Percentiles rank a stretch among this genome's conserved stretches.
Evolutionary conservation across 2,888 invertebrate genomes (phyloP).

Genomic region (Cheilosia variabilis): DNA sequence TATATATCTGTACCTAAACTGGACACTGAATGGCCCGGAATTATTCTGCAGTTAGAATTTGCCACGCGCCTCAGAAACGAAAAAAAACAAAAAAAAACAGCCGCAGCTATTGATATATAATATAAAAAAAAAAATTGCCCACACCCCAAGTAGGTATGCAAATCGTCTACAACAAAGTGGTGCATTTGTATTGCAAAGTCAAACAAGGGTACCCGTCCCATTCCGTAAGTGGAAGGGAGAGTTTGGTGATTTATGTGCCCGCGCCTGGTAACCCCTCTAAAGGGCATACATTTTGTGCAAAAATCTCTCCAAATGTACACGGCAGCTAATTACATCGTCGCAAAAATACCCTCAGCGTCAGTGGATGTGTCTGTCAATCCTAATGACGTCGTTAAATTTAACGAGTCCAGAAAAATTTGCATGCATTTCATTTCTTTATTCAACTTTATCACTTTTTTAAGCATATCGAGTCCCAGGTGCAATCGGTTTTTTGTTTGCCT

Average conservation of each 20-base stretch:
- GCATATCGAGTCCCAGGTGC: conserved; percentile 59
- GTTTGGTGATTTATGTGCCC: conserved; percentile 47
- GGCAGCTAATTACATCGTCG: conserved; percentile 27
- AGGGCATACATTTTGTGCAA: conserved; percentile 44
- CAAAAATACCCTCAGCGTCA: conserved; percentile 23
- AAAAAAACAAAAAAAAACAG: conserved; percentile 25
- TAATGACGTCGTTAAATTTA: conserved; percentile 68
- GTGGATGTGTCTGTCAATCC: conserved; percentile 15
- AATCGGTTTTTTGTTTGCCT: conserved; percentile 3
- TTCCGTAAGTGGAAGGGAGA: conserved; percentile 38
- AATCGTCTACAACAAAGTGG: background rate
- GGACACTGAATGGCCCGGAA: conserved; percentile 36
- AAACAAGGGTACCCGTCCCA: conserved; percentile 15
- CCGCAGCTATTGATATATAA: background rate
- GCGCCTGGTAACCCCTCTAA: conserved; percentile 5
- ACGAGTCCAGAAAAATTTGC: conserved; percentile 42
- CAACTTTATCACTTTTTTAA: conserved; percentile 34
- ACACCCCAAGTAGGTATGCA: conserved; percentile 43
- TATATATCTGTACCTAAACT: conserved; percentile 10
- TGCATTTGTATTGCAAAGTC: conserved; percentile 10
- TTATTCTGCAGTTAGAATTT: conserved; percentile 66
- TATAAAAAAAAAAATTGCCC: conserved; percentile 15
- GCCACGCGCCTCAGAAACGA: conserved; percentile 62
- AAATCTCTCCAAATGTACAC: conserved; percentile 17
- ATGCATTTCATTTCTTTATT: conserved; percentile 31